These are phyloP conservation scores for Bergia puertoricense DNA, from an alignment of 92 coral and sea anemone species.

Conservation along the genomic window DNA sequence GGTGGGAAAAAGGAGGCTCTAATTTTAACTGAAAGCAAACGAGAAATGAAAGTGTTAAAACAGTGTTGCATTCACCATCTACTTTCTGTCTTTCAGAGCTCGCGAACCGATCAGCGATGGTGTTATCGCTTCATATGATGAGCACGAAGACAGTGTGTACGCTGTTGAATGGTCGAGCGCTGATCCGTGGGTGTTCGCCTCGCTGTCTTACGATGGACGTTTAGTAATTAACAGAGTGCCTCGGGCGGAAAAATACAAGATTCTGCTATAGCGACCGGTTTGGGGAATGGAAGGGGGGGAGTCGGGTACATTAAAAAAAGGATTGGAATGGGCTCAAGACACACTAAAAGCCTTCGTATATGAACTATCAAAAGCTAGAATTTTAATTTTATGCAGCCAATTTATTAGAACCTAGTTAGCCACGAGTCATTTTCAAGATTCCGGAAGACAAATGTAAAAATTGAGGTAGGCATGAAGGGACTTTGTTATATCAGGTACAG, in stretches of 20 bases:
- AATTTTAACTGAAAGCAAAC: not conserved
- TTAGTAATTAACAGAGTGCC: slow-evolving; percentile 97
- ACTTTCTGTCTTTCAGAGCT: slow-evolving; percentile 59
- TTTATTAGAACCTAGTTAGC: too few relatives aligned
- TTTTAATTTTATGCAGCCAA: too few relatives aligned
- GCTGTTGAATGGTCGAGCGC: slow-evolving; percentile 99
- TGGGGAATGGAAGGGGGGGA: not conserved
- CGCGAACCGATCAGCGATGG: slow-evolving; percentile 90
- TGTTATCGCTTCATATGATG: slow-evolving; percentile 93
- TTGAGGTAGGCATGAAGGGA: too few relatives aligned
- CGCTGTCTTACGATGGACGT: slow-evolving; percentile 98
- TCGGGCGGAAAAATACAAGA: slow-evolving; percentile 93
- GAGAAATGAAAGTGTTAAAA: not conserved
- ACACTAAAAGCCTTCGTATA: not conserved
- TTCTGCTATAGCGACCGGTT: slow-evolving; percentile 60
- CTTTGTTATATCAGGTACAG: too few relatives aligned
- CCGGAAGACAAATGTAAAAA: too few relatives aligned
- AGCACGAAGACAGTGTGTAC: slow-evolving; percentile 99
- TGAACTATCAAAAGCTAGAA: too few relatives aligned
- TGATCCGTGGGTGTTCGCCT: slow-evolving; percentile 99
- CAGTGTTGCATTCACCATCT: not conserved
- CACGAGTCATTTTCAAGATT: too few relatives aligned
- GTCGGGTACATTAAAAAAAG: not conserved
- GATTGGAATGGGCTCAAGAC: not conserved
- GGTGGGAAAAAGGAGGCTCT: too few relatives aligned